A percentile compares a stretch with the other conserved stretches of the same genome.
Conservation (phyloP, 2,888 invertebrate genomes). For the Ganaspis brasiliensis region DNA sequence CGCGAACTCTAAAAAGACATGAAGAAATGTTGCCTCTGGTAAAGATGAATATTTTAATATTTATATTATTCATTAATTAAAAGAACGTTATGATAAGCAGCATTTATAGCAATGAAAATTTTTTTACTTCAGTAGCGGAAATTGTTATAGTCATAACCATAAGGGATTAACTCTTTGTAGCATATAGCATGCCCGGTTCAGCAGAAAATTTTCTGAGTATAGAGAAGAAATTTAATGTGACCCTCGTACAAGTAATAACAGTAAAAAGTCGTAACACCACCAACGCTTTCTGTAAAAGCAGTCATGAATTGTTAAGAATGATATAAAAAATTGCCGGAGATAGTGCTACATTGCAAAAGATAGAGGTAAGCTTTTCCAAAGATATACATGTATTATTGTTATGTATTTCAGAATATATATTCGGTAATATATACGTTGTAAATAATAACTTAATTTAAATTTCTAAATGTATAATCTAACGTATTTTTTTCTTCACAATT, state of each 20-base stretch:
- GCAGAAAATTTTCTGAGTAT: too few species aligned
- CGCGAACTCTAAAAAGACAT: neutral
- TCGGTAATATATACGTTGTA: too few species aligned
- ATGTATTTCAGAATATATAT: too few species aligned
- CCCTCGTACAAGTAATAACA: neutral
- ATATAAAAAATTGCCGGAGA: neutral
- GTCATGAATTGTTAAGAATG: neutral
- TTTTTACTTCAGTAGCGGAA: neutral
- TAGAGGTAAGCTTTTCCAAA: neutral
- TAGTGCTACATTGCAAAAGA: neutral
- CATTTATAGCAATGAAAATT: neutral
- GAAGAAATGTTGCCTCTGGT: neutral
- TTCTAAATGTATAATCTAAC: too few species aligned
- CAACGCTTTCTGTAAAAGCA: neutral
- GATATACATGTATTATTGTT: too few species aligned
- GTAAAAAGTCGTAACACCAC: neutral
- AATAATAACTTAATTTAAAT: too few species aligned
- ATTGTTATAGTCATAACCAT: neutral
- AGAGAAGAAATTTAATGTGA: neutral
- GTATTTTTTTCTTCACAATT: too few species aligned
- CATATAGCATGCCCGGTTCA: too few species aligned
- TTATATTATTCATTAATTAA: neutral
- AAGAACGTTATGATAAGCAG: neutral
- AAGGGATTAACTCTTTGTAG: neutral
- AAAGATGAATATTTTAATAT: too few species aligned